Conservation (phyloP, 2,797 vertebrate genomes). For the Phoebastria nigripes region DNA sequence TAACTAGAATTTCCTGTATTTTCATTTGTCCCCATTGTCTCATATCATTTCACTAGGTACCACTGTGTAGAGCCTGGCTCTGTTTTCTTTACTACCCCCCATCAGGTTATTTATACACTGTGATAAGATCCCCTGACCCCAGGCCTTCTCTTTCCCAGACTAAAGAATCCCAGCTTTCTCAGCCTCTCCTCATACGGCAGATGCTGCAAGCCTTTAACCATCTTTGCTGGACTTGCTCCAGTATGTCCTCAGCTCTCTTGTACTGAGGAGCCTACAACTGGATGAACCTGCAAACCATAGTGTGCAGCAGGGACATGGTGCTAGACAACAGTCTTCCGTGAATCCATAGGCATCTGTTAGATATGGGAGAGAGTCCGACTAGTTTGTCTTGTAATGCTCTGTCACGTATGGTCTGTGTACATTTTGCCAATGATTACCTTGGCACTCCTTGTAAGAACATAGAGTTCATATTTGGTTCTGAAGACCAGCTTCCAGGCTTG, state of each 20-base stretch:
- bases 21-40: not conserved
- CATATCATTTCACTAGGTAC: not conserved
- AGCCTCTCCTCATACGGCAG: not conserved
- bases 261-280: not conserved
- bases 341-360: not conserved
- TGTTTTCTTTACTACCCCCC: not conserved
- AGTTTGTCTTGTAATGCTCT: not conserved
- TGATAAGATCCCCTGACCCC: not conserved
- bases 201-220: not conserved
- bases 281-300: not conserved
- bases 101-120: not conserved
- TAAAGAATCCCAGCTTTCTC: not conserved
- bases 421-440: not conserved
- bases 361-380: not conserved
- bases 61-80: not conserved
- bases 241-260: not conserved
- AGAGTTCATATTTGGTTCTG: not conserved
- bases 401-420: not conserved
- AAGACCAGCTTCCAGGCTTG: not conserved
- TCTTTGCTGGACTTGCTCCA: not conserved
- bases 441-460: not conserved
- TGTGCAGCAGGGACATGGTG: not conserved
- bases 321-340: not conserved
- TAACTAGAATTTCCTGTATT: not conserved
- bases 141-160: not conserved